Evolutionary conservation across 2,888 invertebrate genomes (phyloP).

Genomic region (Dendrolimus houi): DNA sequence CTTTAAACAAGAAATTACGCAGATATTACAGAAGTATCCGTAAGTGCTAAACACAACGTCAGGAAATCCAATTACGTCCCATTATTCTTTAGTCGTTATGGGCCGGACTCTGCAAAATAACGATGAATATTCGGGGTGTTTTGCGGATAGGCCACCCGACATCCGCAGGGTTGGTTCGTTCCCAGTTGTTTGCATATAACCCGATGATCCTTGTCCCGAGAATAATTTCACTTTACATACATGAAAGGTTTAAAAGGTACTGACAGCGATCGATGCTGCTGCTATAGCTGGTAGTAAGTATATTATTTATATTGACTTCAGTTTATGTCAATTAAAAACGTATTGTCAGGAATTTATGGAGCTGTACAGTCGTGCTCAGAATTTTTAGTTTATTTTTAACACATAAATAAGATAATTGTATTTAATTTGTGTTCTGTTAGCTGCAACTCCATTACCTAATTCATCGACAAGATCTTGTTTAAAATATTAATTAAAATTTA

Average conservation of each 20-base stretch:
- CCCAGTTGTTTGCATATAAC: slow-evolving; percentile 43
- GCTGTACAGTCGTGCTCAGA: too few relatives aligned
- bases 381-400: too few relatives aligned
- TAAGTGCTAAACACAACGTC: not conserved
- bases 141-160: slow-evolving; percentile 7
- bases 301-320: not conserved
- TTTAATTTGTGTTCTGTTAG: too few relatives aligned
- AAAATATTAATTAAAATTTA: too few relatives aligned
- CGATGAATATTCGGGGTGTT: not conserved
- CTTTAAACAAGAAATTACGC: too few relatives aligned
- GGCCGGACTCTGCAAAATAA: slow-evolving; percentile 2
- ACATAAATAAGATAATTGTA: too few relatives aligned
- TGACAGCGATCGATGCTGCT: not conserved
- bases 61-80: slow-evolving; percentile 7
- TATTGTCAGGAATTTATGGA: too few relatives aligned
- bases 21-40: too few relatives aligned
- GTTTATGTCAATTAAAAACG: too few relatives aligned
- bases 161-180: slow-evolving; percentile 24
- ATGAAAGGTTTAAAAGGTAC: not conserved
- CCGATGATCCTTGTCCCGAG: slow-evolving; percentile 15
- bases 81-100: slow-evolving; percentile 6
- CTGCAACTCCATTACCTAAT: too few relatives aligned
- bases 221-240: not conserved
- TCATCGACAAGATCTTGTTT: too few relatives aligned
- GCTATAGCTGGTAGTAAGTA: not conserved